Conservation (phyloP, 2,797 vertebrate genomes). For the Kryptolebias ocellatus region DNA sequence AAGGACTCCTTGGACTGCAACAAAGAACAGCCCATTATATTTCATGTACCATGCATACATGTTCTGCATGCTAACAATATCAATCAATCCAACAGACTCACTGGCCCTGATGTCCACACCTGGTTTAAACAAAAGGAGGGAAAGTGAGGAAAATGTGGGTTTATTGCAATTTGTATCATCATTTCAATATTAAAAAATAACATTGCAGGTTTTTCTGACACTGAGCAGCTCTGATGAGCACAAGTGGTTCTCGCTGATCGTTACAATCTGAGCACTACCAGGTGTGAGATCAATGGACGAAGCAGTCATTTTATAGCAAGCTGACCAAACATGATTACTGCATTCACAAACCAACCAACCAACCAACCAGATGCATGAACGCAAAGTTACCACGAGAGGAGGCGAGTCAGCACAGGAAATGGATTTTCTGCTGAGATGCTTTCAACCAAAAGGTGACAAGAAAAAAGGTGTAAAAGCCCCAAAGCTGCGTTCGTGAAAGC, state of each 20-base stretch:
- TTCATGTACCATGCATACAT: too few species aligned
- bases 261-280: not conserved
- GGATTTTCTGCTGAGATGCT: constrained; percentile 29
- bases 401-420: constrained; percentile 37
- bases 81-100: too few species aligned
- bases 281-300: not conserved
- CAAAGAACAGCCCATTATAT: too few species aligned
- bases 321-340: not conserved
- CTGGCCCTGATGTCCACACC: too few species aligned
- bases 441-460: constrained; percentile 26
- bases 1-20: too few species aligned
- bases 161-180: too few species aligned
- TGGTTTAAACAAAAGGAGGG: not conserved
- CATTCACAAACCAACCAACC: not conserved
- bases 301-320: not conserved
- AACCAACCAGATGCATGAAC: not conserved
- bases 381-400: constrained; percentile 36
- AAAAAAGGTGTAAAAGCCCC: constrained; percentile 19
- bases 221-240: not conserved
- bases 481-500: constrained; percentile 19
- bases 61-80: too few species aligned
- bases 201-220: too few species aligned
- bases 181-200: too few species aligned
- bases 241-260: constrained; percentile 16
- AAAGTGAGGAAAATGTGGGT: too few species aligned